These are phyloP conservation scores for Pitta sordida DNA, from an alignment of 2,113 vertebrate genomes.

Conservation along the genomic window DNA sequence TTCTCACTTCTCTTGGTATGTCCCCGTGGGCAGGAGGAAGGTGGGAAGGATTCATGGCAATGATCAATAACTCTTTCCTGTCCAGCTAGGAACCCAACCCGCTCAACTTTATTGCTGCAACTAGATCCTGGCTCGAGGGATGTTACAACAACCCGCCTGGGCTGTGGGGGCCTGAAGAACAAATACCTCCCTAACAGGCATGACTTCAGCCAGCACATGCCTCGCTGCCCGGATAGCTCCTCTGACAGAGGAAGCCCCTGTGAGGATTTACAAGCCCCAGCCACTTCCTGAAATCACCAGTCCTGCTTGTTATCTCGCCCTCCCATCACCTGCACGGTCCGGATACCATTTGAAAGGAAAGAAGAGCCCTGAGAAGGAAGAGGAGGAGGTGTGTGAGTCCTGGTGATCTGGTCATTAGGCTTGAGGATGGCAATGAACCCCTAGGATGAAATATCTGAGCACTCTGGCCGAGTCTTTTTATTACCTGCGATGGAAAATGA, in stretches of 20 bases:
- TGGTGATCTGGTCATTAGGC: not conserved
- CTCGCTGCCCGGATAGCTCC: conserved; percentile 50
- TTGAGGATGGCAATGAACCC: not conserved
- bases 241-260: conserved; percentile 67
- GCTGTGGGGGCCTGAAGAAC: conserved; percentile 69
- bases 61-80: conserved; percentile 64
- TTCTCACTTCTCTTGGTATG: conserved; percentile 14
- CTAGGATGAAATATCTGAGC: not conserved
- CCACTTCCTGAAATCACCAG: conserved; percentile 48
- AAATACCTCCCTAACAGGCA: conserved; percentile 81
- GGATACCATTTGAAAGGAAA: conserved; percentile 48
- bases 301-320: conserved; percentile 13
- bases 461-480: conserved; percentile 45
- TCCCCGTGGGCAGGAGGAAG: conserved; percentile 5
- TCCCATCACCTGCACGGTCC: conserved; percentile 20
- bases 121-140: conserved; percentile 77
- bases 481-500: conserved; percentile 63
- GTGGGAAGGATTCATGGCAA: conserved; percentile 41
- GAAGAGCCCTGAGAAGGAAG: conserved; percentile 35
- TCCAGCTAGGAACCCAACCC: conserved; percentile 71
- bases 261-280: conserved; percentile 66
- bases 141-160: conserved; percentile 74
- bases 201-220: conserved; percentile 77
- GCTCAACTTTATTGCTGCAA: conserved; percentile 79
- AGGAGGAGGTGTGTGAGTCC: not conserved